phyloP scores from a whole-genome alignment of 1,140 invertebrate species.

The Anoplophora glabripennis region DNA sequence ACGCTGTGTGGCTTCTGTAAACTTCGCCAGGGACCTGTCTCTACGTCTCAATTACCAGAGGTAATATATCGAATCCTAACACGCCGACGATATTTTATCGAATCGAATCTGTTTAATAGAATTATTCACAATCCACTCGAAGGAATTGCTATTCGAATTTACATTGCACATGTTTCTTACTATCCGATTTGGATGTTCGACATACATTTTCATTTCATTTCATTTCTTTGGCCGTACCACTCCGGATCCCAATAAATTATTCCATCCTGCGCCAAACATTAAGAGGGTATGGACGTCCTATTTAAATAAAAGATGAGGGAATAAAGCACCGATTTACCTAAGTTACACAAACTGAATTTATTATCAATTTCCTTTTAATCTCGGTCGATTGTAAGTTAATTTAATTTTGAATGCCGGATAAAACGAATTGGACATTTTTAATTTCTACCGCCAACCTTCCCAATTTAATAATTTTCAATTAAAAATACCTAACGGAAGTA shows the following conservation, averaged over 20 bases:
- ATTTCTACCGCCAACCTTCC: too few relatives aligned
- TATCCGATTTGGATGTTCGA: slow-evolving; percentile 13
- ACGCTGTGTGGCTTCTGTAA: slow-evolving; percentile 48
- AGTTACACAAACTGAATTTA: slow-evolving; percentile 19
- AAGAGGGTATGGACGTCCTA: slow-evolving; percentile 15
- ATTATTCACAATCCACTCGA: slow-evolving; percentile 41
- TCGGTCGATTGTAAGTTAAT: slow-evolving; percentile 2
- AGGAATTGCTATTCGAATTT: slow-evolving; percentile 35
- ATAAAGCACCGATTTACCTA: slow-evolving; percentile 16
- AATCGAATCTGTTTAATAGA: slow-evolving; percentile 42
- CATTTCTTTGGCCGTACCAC: slow-evolving; percentile 5
- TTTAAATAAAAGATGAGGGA: slow-evolving; percentile 20
- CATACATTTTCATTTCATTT: slow-evolving; percentile 20
- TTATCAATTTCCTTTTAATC: slow-evolving; percentile 18
- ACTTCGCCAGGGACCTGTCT: slow-evolving; percentile 45
- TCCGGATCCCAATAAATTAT: slow-evolving; percentile 17
- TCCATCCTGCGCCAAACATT: slow-evolving; percentile 19
- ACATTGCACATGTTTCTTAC: slow-evolving; percentile 31
- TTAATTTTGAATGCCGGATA: too few relatives aligned
- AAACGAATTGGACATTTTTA: too few relatives aligned
- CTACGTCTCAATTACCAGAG: slow-evolving; percentile 45
- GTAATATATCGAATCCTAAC: slow-evolving; percentile 45
- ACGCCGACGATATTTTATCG: slow-evolving; percentile 40
- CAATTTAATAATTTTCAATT: too few relatives aligned
- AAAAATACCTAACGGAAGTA: too few relatives aligned